A percentile compares a stretch with the other conserved stretches of the same genome.
These are phyloP conservation scores for Lindbergichthys nudifrons DNA, from an alignment of 2,797 vertebrate genomes.

Conservation along the genomic window DNA sequence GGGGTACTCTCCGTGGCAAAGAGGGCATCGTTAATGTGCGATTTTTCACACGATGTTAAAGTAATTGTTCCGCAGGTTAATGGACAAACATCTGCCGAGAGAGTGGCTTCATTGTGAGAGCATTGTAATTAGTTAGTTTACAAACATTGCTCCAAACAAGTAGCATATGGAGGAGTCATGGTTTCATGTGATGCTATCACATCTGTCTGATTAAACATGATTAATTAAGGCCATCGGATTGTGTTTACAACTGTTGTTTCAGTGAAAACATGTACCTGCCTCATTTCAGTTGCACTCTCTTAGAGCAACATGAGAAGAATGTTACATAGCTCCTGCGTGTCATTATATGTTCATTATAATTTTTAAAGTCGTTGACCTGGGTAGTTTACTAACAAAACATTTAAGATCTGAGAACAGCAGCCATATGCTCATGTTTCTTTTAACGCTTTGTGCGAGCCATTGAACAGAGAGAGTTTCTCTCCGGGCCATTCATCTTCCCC, in stretches of 20 bases:
- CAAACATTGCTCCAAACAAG: slow-evolving; percentile 74
- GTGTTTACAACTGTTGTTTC: slow-evolving; percentile 64
- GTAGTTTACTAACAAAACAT: slow-evolving; percentile 59
- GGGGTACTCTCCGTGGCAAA: background rate
- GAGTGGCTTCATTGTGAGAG: slow-evolving; percentile 63
- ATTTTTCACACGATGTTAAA: slow-evolving; percentile 53
- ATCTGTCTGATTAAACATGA: slow-evolving; percentile 80
- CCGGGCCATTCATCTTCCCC: slow-evolving; percentile 75
- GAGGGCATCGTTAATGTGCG: slow-evolving; percentile 36
- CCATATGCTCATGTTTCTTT: slow-evolving; percentile 72
- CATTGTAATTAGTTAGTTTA: slow-evolving; percentile 77
- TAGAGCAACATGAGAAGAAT: slow-evolving; percentile 1
- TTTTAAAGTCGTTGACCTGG: slow-evolving; percentile 25
- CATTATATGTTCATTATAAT: slow-evolving; percentile 8
- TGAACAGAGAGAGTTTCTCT: slow-evolving; percentile 76
- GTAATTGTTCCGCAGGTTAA: slow-evolving; percentile 68
- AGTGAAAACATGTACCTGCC: slow-evolving; percentile 27
- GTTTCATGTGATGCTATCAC: slow-evolving; percentile 73
- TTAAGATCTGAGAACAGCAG: slow-evolving; percentile 60
- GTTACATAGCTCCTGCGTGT: slow-evolving; percentile 15
- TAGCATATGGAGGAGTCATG: slow-evolving; percentile 81
- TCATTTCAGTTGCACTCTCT: slow-evolving; percentile 35
- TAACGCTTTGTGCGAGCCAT: slow-evolving; percentile 53
- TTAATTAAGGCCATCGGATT: slow-evolving; percentile 73
- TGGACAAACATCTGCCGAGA: slow-evolving; percentile 73